These are phyloP conservation scores for Holothuria scabra DNA, from an alignment of 53 echinoderm and acorn worm species.

Conservation along the genomic window DNA sequence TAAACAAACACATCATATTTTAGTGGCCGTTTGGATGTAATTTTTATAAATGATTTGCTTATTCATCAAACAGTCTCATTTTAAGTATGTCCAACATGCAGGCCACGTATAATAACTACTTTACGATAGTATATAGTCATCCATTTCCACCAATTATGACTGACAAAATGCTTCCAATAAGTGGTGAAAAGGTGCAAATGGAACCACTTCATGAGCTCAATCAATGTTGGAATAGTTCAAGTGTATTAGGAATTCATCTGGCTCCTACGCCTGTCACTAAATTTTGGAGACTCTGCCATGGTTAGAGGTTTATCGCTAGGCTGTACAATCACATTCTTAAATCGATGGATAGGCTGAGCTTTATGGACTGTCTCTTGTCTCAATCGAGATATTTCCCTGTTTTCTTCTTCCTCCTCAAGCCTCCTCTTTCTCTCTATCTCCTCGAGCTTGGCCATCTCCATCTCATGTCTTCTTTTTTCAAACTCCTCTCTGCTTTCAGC, in stretches of 20 bases:
- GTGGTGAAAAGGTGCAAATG: no score
- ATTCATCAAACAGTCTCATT: no score
- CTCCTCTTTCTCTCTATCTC: conserved; percentile 44
- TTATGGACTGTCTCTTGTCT: conserved; percentile 68
- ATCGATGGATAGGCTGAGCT: conserved; percentile 78
- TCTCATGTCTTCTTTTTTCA: conserved; percentile 68
- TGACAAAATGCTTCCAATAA: no score
- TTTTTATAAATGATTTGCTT: no score
- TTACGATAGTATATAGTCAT: no score
- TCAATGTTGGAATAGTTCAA: no score
- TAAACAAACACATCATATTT: no score
- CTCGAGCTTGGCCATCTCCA: conserved; percentile 55
- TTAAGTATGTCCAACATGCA: no score
- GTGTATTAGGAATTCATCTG: neutral
- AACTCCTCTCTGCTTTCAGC: conserved; percentile 74
- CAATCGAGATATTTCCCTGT: conserved; percentile 59
- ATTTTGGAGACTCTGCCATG: conserved; percentile 70
- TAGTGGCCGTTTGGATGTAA: no score
- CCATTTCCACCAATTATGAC: no score
- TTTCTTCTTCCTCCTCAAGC: conserved; percentile 67
- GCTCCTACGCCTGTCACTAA: conserved; percentile 63
- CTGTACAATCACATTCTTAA: conserved; percentile 69
- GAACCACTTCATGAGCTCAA: no score
- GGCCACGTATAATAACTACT: no score
- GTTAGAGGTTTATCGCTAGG: conserved; percentile 81